Evolutionary conservation across 2,888 invertebrate species (phyloP).

Genomic region (Minunthozetes semirufus): DNA sequence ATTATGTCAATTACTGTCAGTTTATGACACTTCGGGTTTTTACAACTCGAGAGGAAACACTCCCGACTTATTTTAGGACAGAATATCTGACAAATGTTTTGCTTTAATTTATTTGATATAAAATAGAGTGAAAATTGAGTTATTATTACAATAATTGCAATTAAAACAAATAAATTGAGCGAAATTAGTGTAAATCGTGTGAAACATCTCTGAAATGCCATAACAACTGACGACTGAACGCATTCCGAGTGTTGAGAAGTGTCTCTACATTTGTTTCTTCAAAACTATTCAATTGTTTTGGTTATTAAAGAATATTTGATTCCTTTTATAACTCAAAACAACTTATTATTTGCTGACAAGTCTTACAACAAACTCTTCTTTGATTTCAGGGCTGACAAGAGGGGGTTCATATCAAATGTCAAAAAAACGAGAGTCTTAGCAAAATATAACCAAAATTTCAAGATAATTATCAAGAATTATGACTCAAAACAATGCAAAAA

Average conservation of each 20-base stretch:
- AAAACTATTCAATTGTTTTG: neutral
- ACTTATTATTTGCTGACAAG: too few relatives aligned
- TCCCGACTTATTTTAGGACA: neutral
- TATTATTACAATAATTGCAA: neutral
- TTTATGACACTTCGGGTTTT: slow-evolving; percentile 4
- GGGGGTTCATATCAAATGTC: too few relatives aligned
- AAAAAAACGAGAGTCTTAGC: too few relatives aligned
- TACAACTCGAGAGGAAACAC: slow-evolving; percentile 15
- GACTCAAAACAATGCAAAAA: too few relatives aligned
- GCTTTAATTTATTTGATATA: neutral
- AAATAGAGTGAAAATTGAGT: slow-evolving; percentile 13
- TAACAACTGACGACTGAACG: neutral
- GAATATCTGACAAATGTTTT: neutral
- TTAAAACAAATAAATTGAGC: neutral
- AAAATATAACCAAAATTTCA: too few relatives aligned
- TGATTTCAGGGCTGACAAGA: too few relatives aligned
- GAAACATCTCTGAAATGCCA: neutral
- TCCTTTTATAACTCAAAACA: too few relatives aligned
- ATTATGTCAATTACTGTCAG: neutral
- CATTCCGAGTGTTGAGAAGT: neutral
- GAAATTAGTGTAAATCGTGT: neutral
- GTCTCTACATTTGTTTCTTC: neutral
- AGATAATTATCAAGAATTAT: too few relatives aligned
- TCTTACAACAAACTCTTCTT: too few relatives aligned
- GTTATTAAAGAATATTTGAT: too few relatives aligned